Percentiles rank a stretch among this genome's conserved stretches.
phyloP scores from a whole-genome alignment of 2,888 invertebrate genomes.

The Dicyrtomina minuta region DNA sequence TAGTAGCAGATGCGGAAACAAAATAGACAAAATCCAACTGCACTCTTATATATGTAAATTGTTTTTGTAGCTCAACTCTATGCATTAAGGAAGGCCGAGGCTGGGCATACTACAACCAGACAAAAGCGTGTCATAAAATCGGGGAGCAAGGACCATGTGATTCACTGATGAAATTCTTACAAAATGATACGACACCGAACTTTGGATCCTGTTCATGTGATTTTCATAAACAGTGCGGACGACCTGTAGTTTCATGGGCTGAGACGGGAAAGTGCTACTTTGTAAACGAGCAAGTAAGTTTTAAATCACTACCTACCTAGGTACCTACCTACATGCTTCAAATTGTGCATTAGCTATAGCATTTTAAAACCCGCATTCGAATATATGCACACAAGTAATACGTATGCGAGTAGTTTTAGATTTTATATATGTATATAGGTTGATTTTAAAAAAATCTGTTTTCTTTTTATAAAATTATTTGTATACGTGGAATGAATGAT shows the following conservation, averaged over 20 bases:
- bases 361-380: too few species aligned
- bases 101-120: conserved; percentile 21
- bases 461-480: too few species aligned
- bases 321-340: too few species aligned
- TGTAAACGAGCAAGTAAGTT: conserved; percentile 24
- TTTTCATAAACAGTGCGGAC: conserved; percentile 27
- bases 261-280: conserved; percentile 28
- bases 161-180: conserved; percentile 19
- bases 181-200: background rate
- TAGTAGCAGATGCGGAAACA: too few species aligned
- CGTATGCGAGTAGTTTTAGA: background rate
- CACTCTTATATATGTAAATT: too few species aligned
- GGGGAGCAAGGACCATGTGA: conserved; percentile 26
- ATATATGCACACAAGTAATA: background rate
- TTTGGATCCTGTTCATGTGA: conserved; percentile 25
- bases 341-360: background rate
- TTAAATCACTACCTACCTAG: too few species aligned
- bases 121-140: conserved; percentile 17
- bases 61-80: conserved; percentile 16
- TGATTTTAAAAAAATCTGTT: background rate
- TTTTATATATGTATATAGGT: background rate
- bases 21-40: too few species aligned
- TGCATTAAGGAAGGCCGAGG: conserved; percentile 24
- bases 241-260: conserved; percentile 25
- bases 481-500: too few species aligned